phyloP scores from a whole-genome alignment of 2,797 vertebrate genomes.

The Capromys pilorides region DNA sequence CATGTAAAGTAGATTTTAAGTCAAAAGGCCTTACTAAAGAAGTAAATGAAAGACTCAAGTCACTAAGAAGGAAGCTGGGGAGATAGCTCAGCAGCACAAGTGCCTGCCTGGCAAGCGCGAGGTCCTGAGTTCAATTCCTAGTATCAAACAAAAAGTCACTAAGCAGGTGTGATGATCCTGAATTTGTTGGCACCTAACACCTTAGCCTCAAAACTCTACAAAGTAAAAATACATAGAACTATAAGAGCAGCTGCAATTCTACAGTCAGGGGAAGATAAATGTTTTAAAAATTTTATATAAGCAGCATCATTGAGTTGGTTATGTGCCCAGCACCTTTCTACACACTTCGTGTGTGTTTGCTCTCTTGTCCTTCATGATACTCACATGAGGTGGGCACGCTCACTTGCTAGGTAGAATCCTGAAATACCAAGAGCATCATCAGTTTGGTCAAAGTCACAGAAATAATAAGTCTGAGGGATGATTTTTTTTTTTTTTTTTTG shows the following conservation, averaged over 20 bases:
- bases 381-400: background rate
- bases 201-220: background rate
- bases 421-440: background rate
- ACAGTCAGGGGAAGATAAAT: background rate
- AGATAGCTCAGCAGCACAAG: no score
- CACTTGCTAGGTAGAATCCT: background rate
- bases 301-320: background rate
- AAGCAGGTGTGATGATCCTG: background rate
- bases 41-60: background rate
- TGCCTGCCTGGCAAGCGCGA: no score
- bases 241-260: background rate
- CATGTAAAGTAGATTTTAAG: background rate
- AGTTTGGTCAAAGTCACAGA: background rate
- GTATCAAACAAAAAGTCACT: background rate
- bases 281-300: background rate
- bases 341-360: background rate
- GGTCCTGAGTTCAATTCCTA: no score
- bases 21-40: background rate
- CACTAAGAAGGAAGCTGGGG: background rate
- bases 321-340: background rate
- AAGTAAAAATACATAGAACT: background rate
- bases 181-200: background rate
- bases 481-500: background rate
- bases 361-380: background rate
- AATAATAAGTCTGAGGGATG: background rate